phyloP scores from a whole-genome alignment of 2,888 invertebrate species.

The Zelleria hepariella region DNA sequence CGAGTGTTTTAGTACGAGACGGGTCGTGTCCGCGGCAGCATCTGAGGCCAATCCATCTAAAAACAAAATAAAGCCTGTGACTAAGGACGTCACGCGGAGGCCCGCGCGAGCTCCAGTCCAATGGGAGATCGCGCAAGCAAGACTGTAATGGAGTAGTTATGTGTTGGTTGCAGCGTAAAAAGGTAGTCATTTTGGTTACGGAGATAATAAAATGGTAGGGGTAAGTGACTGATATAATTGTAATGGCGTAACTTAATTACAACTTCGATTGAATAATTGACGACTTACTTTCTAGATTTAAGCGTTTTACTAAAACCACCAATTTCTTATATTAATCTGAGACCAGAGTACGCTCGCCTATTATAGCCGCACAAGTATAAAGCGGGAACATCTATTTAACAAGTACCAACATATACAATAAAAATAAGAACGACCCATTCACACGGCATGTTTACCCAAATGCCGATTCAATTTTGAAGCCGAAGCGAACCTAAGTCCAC shows the following conservation, averaged over 20 bases:
- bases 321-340: too few relatives aligned
- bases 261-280: too few relatives aligned
- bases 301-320: too few relatives aligned
- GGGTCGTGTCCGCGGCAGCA: neutral
- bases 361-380: too few relatives aligned
- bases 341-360: too few relatives aligned
- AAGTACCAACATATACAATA: too few relatives aligned
- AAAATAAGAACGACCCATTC: neutral
- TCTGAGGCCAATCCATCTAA: neutral
- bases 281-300: too few relatives aligned
- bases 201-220: too few relatives aligned
- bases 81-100: neutral
- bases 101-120: neutral
- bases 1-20: neutral
- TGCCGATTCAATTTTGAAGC: slow-evolving; percentile 16
- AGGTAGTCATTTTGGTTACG: too few relatives aligned
- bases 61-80: neutral
- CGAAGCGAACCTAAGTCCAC: slow-evolving; percentile 16
- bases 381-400: too few relatives aligned
- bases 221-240: too few relatives aligned
- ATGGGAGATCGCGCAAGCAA: neutral
- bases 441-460: slow-evolving; percentile 17
- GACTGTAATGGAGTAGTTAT: neutral
- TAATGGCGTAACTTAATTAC: too few relatives aligned
- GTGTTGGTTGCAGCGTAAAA: neutral